A percentile compares a stretch with the other conserved stretches of the same genome.
Conservation (phyloP, 2,113 vertebrate species). For the Anoplopoma fimbria region DNA sequence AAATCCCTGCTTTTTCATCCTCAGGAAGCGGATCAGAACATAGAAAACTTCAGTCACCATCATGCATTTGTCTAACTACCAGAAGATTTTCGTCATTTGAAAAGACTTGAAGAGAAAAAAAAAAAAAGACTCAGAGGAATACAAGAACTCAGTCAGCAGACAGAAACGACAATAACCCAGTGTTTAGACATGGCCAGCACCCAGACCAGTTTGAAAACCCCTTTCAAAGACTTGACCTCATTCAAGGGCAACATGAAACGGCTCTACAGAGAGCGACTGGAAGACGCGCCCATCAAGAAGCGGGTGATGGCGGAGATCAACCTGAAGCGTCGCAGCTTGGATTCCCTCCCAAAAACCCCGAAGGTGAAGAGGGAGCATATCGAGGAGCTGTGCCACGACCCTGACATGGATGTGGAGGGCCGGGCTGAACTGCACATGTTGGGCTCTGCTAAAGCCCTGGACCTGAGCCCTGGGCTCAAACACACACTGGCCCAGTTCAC, state of each 20-base stretch:
- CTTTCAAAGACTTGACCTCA: constrained; percentile 84
- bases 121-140: constrained; percentile 46
- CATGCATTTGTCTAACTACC: constrained; percentile 75
- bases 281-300: constrained; percentile 92
- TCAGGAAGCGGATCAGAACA: constrained; percentile 68
- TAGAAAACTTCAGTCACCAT: constrained; percentile 66
- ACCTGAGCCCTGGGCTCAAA: constrained; percentile 96
- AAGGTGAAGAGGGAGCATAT: constrained; percentile 91
- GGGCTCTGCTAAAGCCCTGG: constrained; percentile 87
- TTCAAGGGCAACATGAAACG: constrained; percentile 87
- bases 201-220: constrained; percentile 86
- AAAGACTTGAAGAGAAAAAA: constrained; percentile 38
- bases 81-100: constrained; percentile 76
- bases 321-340: constrained; percentile 85
- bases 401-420: constrained; percentile 79
- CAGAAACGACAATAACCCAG: constrained; percentile 48
- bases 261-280: constrained; percentile 85
- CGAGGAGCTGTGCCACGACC: constrained; percentile 85
- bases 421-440: constrained; percentile 77
- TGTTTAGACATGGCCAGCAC: constrained; percentile 88
- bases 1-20: constrained; percentile 21
- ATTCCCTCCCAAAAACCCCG: constrained; percentile 84
- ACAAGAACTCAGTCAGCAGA: constrained; percentile 47
- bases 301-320: constrained; percentile 90
- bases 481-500: constrained; percentile 98